phyloP scores from a whole-genome alignment of 1,140 invertebrate species.

The Drosophila pallidifrons region DNA sequence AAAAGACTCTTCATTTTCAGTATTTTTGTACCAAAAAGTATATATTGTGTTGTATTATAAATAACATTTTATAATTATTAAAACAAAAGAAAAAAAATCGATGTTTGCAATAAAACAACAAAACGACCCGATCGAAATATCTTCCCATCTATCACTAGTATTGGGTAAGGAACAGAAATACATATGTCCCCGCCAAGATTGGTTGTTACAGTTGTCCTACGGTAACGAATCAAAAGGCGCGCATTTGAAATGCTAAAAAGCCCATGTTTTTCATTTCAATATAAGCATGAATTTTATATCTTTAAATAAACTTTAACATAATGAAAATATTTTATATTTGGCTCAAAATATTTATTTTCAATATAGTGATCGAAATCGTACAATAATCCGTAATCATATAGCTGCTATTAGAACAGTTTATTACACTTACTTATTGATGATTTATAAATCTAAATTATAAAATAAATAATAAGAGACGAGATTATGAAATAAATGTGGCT shows the following conservation, averaged over 20 bases:
- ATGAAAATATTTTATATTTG: neutral
- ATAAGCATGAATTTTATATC: no score
- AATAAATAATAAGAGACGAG: conserved; percentile 1
- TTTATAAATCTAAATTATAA: neutral
- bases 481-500: conserved; percentile 3
- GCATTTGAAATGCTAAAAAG: no score
- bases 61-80: no score
- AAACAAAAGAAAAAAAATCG: no score
- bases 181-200: no score
- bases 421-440: neutral
- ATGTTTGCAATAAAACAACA: no score
- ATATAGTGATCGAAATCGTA: neutral
- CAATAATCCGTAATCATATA: conserved; percentile 31
- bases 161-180: neutral
- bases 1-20: neutral
- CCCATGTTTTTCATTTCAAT: neutral
- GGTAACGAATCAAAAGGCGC: no score
- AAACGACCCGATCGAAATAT: no score
- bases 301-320: no score
- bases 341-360: conserved; percentile 12
- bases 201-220: no score
- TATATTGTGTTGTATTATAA: no score
- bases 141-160: neutral
- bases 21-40: neutral
- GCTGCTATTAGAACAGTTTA: conserved; percentile 34